Base-by-base conservation (phyloP, 2,113 vertebrate species). In the Anguilla japonica region DNA sequence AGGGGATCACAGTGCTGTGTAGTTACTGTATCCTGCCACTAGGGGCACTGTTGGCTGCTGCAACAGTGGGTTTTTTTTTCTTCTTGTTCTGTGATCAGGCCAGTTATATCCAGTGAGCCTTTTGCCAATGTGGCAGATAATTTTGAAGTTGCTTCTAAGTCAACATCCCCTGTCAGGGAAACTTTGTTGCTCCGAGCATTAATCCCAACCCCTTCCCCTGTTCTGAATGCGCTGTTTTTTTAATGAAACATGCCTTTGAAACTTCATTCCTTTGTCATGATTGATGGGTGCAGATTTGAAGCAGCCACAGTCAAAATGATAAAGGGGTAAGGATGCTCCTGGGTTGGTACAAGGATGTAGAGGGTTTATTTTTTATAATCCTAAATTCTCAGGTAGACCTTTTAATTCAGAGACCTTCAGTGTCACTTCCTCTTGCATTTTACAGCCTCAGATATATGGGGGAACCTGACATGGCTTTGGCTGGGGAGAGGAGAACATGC, bases 11-110 rank as follows among this genome's bases (percentile, higher is more conserved):
- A 50, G 41, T 78, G 13, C 8, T 29, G 29, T 84, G 90, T 84
- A 91, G 89, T 91, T 90, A 39, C 22, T 63, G 79, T 80, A 29
- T 85, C 84, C 57, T 6, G 81, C 92, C 93, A 90, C 91, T 84
- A 89, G 92, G 87, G 87, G 88, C 0, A 88, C 83, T 83, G 79
- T 84, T 83, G 60, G 85, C 85, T 75, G 40, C 41, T 82, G 41
- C 60, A 67, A 67, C 18, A 67, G 26, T 67, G 60, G 18, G 5
- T 0, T 53, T 53, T 53, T 53, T 53, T 53, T 53, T 53, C 13
- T 53, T 53, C 13, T 26, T 67, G 5, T 67, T 67, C 8, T 67
- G 60, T 67, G 11, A 67, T 67, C 60, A 67, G 60, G 3, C 0
- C 18, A 26, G 22, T 67, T 53, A 53, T 3, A 20, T 67, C 5